Percentiles rank a stretch among this genome's conserved stretches.
These are phyloP conservation scores for Penelope pileata DNA, from an alignment of 2,113 vertebrate species.

Conservation along the genomic window DNA sequence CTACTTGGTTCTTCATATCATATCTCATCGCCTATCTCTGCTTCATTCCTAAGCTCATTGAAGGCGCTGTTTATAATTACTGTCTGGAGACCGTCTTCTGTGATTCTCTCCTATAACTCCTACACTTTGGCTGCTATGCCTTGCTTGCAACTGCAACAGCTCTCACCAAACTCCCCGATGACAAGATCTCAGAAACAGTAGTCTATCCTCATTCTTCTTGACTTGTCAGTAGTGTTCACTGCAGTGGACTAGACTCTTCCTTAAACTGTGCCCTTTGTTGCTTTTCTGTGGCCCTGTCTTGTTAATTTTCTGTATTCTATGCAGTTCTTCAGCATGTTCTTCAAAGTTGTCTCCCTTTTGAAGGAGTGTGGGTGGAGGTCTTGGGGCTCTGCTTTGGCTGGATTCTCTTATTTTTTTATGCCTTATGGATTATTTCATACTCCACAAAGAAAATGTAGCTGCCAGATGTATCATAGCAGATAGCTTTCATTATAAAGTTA, in stretches of 20 bases:
- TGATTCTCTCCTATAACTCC: slow-evolving; percentile 45
- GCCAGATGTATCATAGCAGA: neutral
- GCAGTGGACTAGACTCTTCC: slow-evolving; percentile 2
- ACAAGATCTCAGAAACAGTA: slow-evolving; percentile 60
- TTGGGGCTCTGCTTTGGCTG: neutral
- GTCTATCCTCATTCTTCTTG: slow-evolving; percentile 53
- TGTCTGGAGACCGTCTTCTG: slow-evolving; percentile 44
- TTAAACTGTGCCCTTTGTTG: neutral
- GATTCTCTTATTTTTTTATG: neutral
- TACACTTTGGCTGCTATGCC: slow-evolving; percentile 60
- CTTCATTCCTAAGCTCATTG: slow-evolving; percentile 47
- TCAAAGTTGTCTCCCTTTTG: neutral
- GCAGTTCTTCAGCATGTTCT: neutral
- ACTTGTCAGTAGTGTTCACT: slow-evolving; percentile 26
- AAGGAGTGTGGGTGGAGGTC: neutral
- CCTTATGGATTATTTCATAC: neutral
- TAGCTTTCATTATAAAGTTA: neutral
- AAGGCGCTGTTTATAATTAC: slow-evolving; percentile 62
- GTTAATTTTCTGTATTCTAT: neutral
- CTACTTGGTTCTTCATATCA: slow-evolving; percentile 27
- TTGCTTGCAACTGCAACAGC: slow-evolving; percentile 41
- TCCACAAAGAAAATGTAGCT: neutral
- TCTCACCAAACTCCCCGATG: slow-evolving; percentile 57
- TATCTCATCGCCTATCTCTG: slow-evolving; percentile 56
- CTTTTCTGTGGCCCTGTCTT: neutral